Evolutionary conservation across 2,797 vertebrate genomes (phyloP).

Genomic region (Parauchenoglanis ngamensis): DNA sequence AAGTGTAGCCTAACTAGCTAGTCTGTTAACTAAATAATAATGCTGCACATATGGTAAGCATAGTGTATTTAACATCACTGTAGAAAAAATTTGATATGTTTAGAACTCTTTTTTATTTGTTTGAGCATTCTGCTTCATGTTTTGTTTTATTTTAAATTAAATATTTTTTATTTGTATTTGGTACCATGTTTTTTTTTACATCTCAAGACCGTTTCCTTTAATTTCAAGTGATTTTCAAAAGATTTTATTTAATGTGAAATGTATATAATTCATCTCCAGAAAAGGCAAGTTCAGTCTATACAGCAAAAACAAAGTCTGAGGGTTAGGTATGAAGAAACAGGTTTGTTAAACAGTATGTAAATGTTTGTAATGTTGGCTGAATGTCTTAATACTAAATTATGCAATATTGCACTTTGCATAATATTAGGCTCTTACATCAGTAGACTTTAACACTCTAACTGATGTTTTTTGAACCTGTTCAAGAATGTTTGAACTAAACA

Average conservation of each 20-base stretch:
- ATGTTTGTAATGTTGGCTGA: neutral
- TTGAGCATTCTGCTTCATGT: neutral
- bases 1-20: neutral
- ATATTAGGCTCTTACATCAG: neutral
- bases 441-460: neutral
- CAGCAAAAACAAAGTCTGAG: neutral
- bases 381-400: neutral
- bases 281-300: neutral
- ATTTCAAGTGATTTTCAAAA: neutral
- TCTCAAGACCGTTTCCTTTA: neutral
- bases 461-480: neutral
- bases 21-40: neutral
- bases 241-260: neutral
- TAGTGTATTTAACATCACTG: neutral
- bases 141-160: neutral
- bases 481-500: conserved; percentile 22
- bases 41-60: neutral
- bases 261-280: neutral
- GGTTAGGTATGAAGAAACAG: neutral
- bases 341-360: neutral
- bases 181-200: neutral
- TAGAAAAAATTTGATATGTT: neutral
- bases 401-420: neutral
- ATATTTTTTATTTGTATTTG: neutral
- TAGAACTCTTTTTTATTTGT: neutral